Evolutionary conservation across 2,113 vertebrate genomes (phyloP), one percentile per base, ranked within the genome.

Genomic region (Cyprinus carpio): DNA sequence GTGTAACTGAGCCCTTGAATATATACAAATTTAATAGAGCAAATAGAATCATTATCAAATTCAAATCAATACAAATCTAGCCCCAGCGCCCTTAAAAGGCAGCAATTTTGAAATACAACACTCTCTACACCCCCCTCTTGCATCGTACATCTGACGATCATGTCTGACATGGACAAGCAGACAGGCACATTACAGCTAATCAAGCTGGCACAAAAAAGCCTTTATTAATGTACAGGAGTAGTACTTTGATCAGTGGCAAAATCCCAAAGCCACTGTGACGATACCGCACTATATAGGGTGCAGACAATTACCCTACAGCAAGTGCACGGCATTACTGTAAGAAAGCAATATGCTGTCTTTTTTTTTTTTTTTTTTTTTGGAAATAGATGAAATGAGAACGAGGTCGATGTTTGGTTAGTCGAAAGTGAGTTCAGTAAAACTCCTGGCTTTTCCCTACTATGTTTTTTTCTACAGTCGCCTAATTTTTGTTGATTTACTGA

Each of bases 1-100:
- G 88, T 92, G 94, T 93, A 94, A 94, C 92, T 83, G 91, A 94
- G 88, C 86, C 92, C 92, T 88, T 88, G 90, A 92, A 94, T 93
- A 93, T 92, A 94, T 93, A 92, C 92, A 93, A 93, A 95, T 94
- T 93, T 92, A 94, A 94, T 94, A 93, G 91, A 94, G 89, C 92
- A 94, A 95, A 95, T 94, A 94, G 92, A 94, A 95, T 95, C 94
- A 94, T 95, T 94, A 94, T 95, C 94, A 95, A 94, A 94, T 95
- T 94, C 92, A 91, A 92, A 94, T 95, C 94, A 93, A 94, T 94
- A 95, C 92, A 93, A 94, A 94, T 94, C 91, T 90, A 92, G 93
- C 92, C 92, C 84, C 82, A 60, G 92, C 91, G 86, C 80, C 93
- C 93, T 92, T 94, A 92, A 93, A 94, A 94, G 91, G 90, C 92